Percentiles rank a stretch among this genome's conserved stretches.
phyloP scores from a whole-genome alignment of 2,888 invertebrate genomes.

The Tachina fera region DNA sequence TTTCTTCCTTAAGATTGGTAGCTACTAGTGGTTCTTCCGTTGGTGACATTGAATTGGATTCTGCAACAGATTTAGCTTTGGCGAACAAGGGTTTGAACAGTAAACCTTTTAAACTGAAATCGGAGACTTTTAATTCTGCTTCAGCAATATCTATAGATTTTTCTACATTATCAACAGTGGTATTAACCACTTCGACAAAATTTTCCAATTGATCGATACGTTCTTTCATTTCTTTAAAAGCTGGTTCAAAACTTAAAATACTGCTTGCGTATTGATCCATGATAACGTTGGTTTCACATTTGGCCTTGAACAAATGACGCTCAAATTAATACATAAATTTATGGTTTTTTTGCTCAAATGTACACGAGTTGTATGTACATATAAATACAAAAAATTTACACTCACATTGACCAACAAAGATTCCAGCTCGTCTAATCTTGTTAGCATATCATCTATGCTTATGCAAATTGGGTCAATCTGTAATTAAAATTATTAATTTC shows the following conservation, averaged over 20 bases:
- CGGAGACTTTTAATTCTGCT: slow-evolving; percentile 85
- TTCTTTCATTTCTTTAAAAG: slow-evolving; percentile 84
- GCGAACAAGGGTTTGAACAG: slow-evolving; percentile 86
- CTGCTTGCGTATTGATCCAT: slow-evolving; percentile 83
- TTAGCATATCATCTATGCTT: slow-evolving; percentile 87
- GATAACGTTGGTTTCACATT: slow-evolving; percentile 79
- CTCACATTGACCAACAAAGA: slow-evolving; percentile 84
- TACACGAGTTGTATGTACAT: slow-evolving; percentile 79
- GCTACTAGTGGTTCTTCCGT: slow-evolving; percentile 43
- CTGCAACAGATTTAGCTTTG: slow-evolving; percentile 73
- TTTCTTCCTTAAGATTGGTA: slow-evolving; percentile 76
- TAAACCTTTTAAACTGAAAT: slow-evolving; percentile 85
- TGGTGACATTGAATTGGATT: slow-evolving; percentile 17
- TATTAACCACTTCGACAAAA: slow-evolving; percentile 84
- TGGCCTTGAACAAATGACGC: slow-evolving; percentile 74
- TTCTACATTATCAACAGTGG: slow-evolving; percentile 84
- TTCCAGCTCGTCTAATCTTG: slow-evolving; percentile 87
- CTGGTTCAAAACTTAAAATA: slow-evolving; percentile 84
- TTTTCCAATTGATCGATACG: slow-evolving; percentile 85
- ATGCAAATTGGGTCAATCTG: slow-evolving; percentile 85
- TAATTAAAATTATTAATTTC: not conserved
- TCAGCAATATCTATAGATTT: slow-evolving; percentile 86
- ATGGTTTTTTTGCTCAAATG: not conserved
- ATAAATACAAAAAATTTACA: no score
- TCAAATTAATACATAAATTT: not conserved